phyloP scores from a whole-genome alignment of 2,888 invertebrate species.

The Abrostola tripartita region DNA sequence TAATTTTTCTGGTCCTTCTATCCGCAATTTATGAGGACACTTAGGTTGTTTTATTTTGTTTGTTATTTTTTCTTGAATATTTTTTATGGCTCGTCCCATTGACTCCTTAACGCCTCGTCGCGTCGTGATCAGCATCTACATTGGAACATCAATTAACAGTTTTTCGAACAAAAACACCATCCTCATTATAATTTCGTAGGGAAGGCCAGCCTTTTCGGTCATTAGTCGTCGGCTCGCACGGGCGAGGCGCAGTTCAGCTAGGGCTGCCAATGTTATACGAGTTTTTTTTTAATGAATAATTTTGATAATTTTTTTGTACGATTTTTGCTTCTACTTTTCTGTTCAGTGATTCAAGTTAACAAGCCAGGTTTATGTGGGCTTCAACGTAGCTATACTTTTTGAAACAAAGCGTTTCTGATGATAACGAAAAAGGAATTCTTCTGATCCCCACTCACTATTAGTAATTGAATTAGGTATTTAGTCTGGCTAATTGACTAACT shows the following conservation, averaged over 20 bases:
- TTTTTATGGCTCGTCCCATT: background rate
- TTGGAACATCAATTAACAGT: conserved; percentile 56
- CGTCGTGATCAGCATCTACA: conserved; percentile 11
- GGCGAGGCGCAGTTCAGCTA: conserved; percentile 29
- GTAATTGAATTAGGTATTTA: too few relatives aligned
- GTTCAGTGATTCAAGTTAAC: too few relatives aligned
- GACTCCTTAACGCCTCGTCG: conserved; percentile 7
- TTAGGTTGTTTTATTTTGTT: conserved; percentile 5
- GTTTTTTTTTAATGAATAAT: conserved; percentile 11
- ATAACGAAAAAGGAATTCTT: too few relatives aligned
- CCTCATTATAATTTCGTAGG: conserved; percentile 60
- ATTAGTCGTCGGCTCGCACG: conserved; percentile 56
- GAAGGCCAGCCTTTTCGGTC: conserved; percentile 59
- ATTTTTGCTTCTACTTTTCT: too few relatives aligned
- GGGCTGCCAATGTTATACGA: conserved; percentile 36
- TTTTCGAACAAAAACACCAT: conserved; percentile 46
- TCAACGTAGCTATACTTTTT: too few relatives aligned
- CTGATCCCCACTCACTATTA: too few relatives aligned
- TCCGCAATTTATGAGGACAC: conserved; percentile 5
- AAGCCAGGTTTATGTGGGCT: too few relatives aligned
- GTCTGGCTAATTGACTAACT: too few relatives aligned
- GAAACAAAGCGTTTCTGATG: too few relatives aligned
- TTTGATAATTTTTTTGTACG: background rate
- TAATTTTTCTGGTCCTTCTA: background rate
- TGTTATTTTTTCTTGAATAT: background rate